Evolutionary conservation across 2,888 invertebrate species (phyloP).

Genomic region (Ypsolopha scabrella): DNA sequence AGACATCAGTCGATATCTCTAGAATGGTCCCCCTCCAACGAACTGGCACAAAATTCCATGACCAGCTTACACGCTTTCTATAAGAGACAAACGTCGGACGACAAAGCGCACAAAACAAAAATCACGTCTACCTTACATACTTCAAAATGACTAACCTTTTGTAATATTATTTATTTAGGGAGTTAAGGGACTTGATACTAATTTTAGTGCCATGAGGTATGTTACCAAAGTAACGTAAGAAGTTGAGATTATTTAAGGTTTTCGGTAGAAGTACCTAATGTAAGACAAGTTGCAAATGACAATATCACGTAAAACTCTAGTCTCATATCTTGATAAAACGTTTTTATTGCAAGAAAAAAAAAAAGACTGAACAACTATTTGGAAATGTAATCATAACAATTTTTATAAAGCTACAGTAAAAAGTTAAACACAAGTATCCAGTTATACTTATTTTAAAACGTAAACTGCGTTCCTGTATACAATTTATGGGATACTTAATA

Average conservation of each 20-base stretch:
- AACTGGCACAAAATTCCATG: conserved; percentile 81
- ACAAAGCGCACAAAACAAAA: conserved; percentile 54
- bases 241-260: neutral
- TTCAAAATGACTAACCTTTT: conserved; percentile 27
- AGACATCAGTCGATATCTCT: conserved; percentile 80
- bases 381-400: too few species aligned
- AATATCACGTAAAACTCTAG: too few species aligned
- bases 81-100: conserved; percentile 71
- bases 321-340: too few species aligned
- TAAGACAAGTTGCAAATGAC: too few species aligned
- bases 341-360: too few species aligned
- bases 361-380: too few species aligned
- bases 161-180: conserved; percentile 10
- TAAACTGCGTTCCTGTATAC: too few species aligned
- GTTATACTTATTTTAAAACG: too few species aligned
- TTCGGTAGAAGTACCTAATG: too few species aligned
- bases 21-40: conserved; percentile 80
- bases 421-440: too few species aligned
- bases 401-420: too few species aligned
- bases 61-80: conserved; percentile 86
- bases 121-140: conserved; percentile 28
- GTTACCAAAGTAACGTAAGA: conserved; percentile 59
- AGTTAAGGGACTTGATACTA: conserved; percentile 17
- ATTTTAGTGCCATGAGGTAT: conserved; percentile 47
- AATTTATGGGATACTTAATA: too few species aligned